Percentiles rank a stretch among this genome's conserved stretches.
Conservation (phyloP, 1,140 invertebrate genomes). For the Anoplolepis gracilipes region DNA sequence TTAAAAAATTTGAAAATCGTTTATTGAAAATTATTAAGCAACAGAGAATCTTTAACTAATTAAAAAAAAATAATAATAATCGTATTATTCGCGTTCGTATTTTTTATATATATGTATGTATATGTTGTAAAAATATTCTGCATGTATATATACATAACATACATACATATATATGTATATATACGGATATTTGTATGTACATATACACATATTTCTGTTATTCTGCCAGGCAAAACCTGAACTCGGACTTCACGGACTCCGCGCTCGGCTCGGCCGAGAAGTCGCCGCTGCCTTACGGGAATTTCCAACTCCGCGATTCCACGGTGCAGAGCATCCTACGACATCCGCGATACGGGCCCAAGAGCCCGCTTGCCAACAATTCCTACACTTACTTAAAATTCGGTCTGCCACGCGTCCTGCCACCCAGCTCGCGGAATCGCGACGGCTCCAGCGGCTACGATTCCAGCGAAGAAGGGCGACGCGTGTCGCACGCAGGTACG, state of each 20-base stretch:
- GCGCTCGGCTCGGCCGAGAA: constrained; percentile 96
- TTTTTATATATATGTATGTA: no score
- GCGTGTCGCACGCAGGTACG: constrained; percentile 76
- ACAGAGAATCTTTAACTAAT: no score
- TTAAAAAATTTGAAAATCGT: no score
- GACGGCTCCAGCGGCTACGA: constrained; percentile 95
- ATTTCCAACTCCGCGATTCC: constrained; percentile 96
- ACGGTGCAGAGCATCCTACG: constrained; percentile 97
- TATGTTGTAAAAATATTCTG: not conserved
- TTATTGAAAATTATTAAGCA: not conserved
- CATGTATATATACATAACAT: not conserved
- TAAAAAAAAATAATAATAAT: no score
- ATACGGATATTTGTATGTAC: constrained; percentile 14
- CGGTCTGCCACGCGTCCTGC: constrained; percentile 95
- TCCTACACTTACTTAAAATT: constrained; percentile 98
- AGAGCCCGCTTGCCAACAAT: constrained; percentile 93
- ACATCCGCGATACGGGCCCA: constrained; percentile 95
- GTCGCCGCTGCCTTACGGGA: constrained; percentile 95
- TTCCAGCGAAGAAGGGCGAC: constrained; percentile 89
- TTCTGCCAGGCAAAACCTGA: constrained; percentile 93
- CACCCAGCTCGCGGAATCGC: constrained; percentile 86
- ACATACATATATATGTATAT: not conserved
- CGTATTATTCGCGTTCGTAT: no score
- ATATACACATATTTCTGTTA: constrained; percentile 31
- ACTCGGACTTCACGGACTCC: constrained; percentile 97